Evolutionary conservation across 2,797 vertebrate genomes (phyloP).

Genomic region (Kryptopterus vitreolus): DNA sequence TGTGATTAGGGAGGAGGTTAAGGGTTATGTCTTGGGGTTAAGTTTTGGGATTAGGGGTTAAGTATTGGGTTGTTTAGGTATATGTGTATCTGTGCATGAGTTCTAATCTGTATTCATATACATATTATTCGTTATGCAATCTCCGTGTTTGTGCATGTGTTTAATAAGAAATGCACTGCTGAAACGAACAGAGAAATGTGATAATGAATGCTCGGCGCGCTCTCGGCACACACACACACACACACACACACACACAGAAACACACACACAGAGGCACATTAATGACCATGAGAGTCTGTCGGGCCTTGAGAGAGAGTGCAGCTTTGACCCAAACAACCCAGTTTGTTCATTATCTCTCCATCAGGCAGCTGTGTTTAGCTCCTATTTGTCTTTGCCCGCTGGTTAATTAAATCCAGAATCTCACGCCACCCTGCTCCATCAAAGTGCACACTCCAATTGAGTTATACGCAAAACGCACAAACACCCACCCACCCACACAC

Average conservation of each 20-base stretch:
- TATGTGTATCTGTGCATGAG: too few species aligned
- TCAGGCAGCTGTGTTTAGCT: constrained; percentile 61
- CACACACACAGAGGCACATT: neutral
- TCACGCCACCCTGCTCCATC: constrained; percentile 52
- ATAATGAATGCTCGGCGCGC: neutral
- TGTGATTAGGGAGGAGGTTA: too few species aligned
- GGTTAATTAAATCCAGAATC: constrained; percentile 65
- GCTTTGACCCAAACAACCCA: constrained; percentile 59
- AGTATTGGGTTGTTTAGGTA: too few species aligned
- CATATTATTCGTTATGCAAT: too few species aligned
- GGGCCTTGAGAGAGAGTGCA: constrained; percentile 32
- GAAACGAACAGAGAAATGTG: neutral
- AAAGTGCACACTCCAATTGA: constrained; percentile 43
- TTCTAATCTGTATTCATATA: too few species aligned
- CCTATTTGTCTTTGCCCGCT: constrained; percentile 67
- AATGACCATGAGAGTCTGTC: constrained; percentile 11
- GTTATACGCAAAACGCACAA: constrained; percentile 32
- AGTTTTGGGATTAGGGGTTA: too few species aligned
- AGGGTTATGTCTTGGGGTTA: too few species aligned
- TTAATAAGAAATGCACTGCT: neutral
- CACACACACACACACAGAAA: neutral
- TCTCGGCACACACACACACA: neutral
- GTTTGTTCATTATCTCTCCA: constrained; percentile 67
- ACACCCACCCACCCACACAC: too few species aligned
- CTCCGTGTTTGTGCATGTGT: too few species aligned